phyloP scores from a whole-genome alignment of 2,797 vertebrate genomes.

The Phalloptychus januarius region DNA sequence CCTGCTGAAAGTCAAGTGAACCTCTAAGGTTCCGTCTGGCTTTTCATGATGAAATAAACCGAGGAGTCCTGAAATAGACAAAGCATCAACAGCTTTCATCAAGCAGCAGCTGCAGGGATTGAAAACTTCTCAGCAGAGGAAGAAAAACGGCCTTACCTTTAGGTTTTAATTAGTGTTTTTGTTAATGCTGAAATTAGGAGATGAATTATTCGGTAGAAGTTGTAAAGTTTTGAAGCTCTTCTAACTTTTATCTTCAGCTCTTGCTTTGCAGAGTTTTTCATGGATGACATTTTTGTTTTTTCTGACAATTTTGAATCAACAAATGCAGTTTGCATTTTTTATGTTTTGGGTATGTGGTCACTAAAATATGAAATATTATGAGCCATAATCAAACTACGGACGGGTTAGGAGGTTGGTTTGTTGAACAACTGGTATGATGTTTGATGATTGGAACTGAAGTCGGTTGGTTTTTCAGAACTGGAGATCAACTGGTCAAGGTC shows the following conservation, averaged over 20 bases:
- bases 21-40: conserved; percentile 51
- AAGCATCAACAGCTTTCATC: conserved; percentile 46
- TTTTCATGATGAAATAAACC: conserved; percentile 51
- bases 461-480: no score
- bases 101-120: conserved; percentile 15
- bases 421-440: no score
- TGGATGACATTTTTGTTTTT: neutral
- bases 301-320: neutral
- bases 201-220: neutral
- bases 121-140: neutral
- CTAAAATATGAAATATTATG: neutral
- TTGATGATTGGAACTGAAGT: no score
- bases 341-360: neutral
- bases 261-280: neutral
- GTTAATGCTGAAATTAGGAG: neutral
- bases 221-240: neutral
- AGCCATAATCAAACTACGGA: neutral
- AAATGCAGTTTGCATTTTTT: neutral
- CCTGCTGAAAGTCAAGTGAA: conserved; percentile 57
- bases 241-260: neutral
- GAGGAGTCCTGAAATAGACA: conserved; percentile 40
- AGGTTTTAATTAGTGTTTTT: conserved; percentile 4
- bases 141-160: neutral
- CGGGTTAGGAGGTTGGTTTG: no score
- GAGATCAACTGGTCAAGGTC: neutral